Evolutionary conservation across 1,140 invertebrate genomes (phyloP).

Genomic region (Drosophila burlai): DNA sequence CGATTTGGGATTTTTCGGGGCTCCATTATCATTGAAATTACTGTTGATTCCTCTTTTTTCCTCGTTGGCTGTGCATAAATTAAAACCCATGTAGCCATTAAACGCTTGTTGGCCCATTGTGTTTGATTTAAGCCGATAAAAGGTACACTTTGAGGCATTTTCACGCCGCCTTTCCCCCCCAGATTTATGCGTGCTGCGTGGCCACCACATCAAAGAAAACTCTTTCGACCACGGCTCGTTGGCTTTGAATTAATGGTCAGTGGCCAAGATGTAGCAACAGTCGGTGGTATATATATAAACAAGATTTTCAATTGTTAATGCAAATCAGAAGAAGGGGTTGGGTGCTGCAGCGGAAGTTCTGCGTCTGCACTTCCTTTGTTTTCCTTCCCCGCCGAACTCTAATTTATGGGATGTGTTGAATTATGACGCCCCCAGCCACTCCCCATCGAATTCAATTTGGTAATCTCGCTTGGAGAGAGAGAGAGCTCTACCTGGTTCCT

Average conservation of each 20-base stretch:
- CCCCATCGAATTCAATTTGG: constrained; percentile 40
- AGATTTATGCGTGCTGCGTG: constrained; percentile 65
- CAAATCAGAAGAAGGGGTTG: constrained; percentile 46
- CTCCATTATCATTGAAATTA: constrained; percentile 73
- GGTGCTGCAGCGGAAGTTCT: constrained; percentile 50
- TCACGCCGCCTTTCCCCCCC: constrained; percentile 61
- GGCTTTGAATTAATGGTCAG: constrained; percentile 61
- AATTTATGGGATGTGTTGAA: constrained; percentile 51
- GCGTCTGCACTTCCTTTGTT: constrained; percentile 56
- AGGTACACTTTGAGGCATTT: constrained; percentile 73
- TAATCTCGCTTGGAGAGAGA: constrained; percentile 21
- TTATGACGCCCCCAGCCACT: constrained; percentile 19
- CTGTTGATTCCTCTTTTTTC: constrained; percentile 33
- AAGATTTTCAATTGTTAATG: constrained; percentile 62
- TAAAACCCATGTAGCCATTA: constrained; percentile 79
- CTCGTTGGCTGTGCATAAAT: constrained; percentile 64
- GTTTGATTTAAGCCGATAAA: constrained; percentile 84
- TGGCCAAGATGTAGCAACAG: constrained; percentile 34
- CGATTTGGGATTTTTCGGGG: constrained; percentile 35
- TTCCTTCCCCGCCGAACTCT: constrained; percentile 6
- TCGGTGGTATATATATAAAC: constrained; percentile 42
- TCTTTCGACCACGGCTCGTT: constrained; percentile 67
- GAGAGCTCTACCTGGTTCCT: constrained; percentile 46
- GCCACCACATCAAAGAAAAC: constrained; percentile 72
- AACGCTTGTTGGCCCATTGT: constrained; percentile 71